Base-by-base conservation (phyloP, 2,888 invertebrate species). In the Dendrolimus pini region DNA sequence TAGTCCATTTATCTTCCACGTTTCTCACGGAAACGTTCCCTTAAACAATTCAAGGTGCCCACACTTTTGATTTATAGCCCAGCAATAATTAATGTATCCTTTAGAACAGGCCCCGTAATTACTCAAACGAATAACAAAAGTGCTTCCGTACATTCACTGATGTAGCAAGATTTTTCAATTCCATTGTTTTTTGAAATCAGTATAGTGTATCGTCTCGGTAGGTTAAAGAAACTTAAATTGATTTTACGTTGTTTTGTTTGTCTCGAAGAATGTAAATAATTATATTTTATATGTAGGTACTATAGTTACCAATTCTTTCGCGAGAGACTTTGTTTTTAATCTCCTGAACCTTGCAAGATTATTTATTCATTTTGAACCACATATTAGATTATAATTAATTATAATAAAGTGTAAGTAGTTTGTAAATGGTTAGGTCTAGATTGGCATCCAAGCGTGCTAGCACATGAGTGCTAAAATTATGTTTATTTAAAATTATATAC, bases 131-230 rank as follows among this genome's bases (percentile, higher is more conserved):
- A 59, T 58, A 52, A 63, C 56, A 57, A 56, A 56, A 52, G 55
- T 55, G 62, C 61, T 74, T 73, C 74, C 73, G 70, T 65, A 68
- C 72, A 70, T 71, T 69, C 64, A 64, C 47, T 41, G 53, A 53
- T 55, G 41, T 52, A 47, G 12, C 47, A 47, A 47, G 9, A 47
- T 47, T 47, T 47, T 12, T 47, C 54, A 53, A 52, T 55, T 42
- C 57, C 52, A 57, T 59, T 59, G 59, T 57, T 59, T 41, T 47
- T 47, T 47, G 47, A 2, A 47, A 7, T 47, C 12, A 47, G 12
- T 47, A 47, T 10, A 10, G 47, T 10, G 47, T 47, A 47, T 47
- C 47, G 30, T 30, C 30, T 30, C 30, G 30, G 30, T 30, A 30
- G 30, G 30, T 30, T 30, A 30, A 30, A 30, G 30, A 30, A 30